Evolutionary conservation across 2,113 vertebrate species (phyloP).

Genomic region (Prionailurus viverrinus): DNA sequence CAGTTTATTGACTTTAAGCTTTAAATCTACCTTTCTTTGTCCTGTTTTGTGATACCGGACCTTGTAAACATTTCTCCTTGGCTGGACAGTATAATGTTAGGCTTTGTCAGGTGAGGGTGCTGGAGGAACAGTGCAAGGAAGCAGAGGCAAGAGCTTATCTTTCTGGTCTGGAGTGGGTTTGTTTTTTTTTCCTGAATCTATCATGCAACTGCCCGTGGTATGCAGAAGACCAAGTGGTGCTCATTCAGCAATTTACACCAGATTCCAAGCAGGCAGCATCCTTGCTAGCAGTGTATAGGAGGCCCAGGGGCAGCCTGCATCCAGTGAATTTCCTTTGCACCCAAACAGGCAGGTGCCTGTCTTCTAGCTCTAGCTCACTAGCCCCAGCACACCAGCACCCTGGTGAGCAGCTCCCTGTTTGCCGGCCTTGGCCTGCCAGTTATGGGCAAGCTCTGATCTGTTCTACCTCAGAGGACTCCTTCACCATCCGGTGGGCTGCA

Average conservation of each 20-base stretch:
- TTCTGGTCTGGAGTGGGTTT: background rate
- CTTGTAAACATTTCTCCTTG: slow-evolving; percentile 1
- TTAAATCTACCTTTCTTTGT: background rate
- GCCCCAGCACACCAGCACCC: background rate
- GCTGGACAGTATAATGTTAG: slow-evolving; percentile 34
- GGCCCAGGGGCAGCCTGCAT: background rate
- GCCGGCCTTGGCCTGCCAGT: background rate
- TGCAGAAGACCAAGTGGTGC: background rate
- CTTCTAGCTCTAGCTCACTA: background rate
- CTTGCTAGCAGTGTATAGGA: background rate
- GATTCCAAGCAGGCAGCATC: background rate
- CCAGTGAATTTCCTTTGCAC: background rate
- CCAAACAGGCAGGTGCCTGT: background rate
- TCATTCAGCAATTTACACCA: background rate
- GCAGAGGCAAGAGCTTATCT: background rate
- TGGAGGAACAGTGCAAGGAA: slow-evolving; percentile 61
- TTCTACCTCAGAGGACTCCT: background rate
- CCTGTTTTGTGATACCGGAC: background rate
- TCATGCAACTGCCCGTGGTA: background rate
- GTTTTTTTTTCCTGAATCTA: slow-evolving; percentile 34
- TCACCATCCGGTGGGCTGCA: background rate
- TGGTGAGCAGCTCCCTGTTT: background rate
- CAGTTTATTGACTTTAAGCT: background rate
- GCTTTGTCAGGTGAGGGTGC: slow-evolving; percentile 70
- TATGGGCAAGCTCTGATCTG: background rate